phyloP scores from a whole-genome alignment of 2,113 vertebrate genomes.

The Malurus elegans region DNA sequence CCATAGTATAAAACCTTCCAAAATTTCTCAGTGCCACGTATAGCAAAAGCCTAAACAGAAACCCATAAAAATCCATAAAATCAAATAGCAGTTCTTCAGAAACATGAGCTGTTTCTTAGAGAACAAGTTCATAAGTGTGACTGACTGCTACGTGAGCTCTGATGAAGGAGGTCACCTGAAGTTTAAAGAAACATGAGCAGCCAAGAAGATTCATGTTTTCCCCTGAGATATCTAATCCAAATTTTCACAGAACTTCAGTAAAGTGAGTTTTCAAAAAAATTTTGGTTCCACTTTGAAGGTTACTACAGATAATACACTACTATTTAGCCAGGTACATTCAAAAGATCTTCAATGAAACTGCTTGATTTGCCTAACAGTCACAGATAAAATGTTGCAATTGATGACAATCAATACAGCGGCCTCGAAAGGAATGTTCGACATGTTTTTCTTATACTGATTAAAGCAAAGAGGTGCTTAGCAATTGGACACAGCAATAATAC shows the following conservation, averaged over 20 bases:
- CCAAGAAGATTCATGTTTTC: background rate
- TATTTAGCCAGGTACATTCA: background rate
- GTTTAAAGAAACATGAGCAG: background rate
- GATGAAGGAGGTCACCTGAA: background rate
- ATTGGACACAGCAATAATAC: background rate
- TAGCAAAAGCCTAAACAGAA: background rate
- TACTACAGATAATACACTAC: background rate
- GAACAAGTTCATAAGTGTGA: background rate
- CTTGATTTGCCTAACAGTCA: background rate
- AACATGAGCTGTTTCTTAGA: background rate
- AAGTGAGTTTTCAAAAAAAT: background rate
- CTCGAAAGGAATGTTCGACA: background rate
- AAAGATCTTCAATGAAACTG: background rate
- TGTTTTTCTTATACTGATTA: background rate
- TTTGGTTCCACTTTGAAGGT: background rate
- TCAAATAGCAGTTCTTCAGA: background rate
- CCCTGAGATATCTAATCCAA: background rate
- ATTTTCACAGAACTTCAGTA: background rate
- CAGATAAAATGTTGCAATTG: background rate
- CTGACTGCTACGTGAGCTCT: background rate
- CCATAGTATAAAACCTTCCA: background rate
- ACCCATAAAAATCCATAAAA: background rate
- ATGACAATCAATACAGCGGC: background rate
- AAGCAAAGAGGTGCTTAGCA: background rate
- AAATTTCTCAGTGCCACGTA: background rate